Percentiles rank a stretch among this genome's conserved stretches.
Evolutionary conservation across 2,797 vertebrate species (phyloP).

Genomic region (Oreortyx pictus): DNA sequence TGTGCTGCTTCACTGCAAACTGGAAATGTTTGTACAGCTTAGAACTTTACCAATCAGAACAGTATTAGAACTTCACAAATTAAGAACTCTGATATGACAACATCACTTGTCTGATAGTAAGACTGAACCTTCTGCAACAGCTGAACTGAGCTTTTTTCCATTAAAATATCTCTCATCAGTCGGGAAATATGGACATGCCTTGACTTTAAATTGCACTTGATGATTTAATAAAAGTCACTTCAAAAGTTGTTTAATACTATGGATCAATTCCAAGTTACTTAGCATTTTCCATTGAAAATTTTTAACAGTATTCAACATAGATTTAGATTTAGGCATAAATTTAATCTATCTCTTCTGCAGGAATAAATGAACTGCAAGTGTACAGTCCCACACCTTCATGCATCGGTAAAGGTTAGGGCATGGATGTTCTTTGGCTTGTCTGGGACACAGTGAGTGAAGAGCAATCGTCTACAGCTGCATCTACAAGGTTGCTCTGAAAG

Average conservation of each 20-base stretch:
- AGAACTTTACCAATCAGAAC: neutral
- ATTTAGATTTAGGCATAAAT: neutral
- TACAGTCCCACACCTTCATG: too few species aligned
- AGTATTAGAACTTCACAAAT: neutral
- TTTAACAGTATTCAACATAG: neutral
- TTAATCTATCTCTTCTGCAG: neutral
- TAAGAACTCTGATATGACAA: neutral
- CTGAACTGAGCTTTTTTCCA: neutral
- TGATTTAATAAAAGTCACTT: conserved; percentile 19
- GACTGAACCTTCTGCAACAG: neutral
- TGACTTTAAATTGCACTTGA: neutral
- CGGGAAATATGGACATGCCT: neutral
- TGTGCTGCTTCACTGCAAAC: neutral
- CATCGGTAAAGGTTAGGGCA: too few species aligned
- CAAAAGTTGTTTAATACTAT: neutral
- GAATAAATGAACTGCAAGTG: neutral
- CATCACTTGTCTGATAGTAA: neutral
- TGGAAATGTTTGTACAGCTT: neutral
- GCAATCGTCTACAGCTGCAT: too few species aligned
- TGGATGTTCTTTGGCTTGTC: too few species aligned
- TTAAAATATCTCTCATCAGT: neutral
- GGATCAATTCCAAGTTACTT: conserved; percentile 8
- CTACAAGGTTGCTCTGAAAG: too few species aligned
- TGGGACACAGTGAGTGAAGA: too few species aligned
- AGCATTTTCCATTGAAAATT: neutral